phyloP scores from a whole-genome alignment of 1,140 invertebrate genomes.

The Hycleus cichorii region DNA sequence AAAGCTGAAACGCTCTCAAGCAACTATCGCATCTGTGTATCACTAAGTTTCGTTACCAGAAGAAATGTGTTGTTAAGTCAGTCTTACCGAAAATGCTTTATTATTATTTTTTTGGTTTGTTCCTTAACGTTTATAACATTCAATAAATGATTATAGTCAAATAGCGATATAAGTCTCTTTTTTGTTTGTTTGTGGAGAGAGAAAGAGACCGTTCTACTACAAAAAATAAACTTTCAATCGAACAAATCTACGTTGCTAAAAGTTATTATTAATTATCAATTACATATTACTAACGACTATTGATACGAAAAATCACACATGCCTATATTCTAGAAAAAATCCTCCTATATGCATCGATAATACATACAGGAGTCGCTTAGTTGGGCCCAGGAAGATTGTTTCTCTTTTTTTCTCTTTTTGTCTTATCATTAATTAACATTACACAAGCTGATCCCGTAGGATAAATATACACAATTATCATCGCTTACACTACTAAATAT shows the following conservation, averaged over 20 bases:
- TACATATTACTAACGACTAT: slow-evolving; percentile 38
- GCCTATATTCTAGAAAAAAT: slow-evolving; percentile 31
- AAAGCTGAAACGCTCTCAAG: too few relatives aligned
- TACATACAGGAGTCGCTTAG: slow-evolving; percentile 36
- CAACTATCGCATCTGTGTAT: slow-evolving; percentile 31
- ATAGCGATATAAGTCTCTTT: neutral
- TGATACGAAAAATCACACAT: slow-evolving; percentile 42
- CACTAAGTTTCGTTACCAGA: slow-evolving; percentile 39
- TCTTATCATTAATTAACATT: slow-evolving; percentile 30
- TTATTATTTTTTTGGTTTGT: neutral
- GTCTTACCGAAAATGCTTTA: slow-evolving; percentile 40
- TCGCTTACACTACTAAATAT: slow-evolving; percentile 32
- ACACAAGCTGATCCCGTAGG: slow-evolving; percentile 36
- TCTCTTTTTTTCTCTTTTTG: neutral
- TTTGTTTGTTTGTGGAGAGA: neutral
- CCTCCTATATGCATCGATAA: too few relatives aligned
- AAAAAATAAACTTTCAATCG: neutral
- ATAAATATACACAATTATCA: slow-evolving; percentile 25
- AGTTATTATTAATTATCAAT: slow-evolving; percentile 18
- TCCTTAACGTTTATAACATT: too few relatives aligned
- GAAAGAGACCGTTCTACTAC: neutral
- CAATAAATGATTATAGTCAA: too few relatives aligned
- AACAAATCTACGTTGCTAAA: neutral
- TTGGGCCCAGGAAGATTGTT: slow-evolving; percentile 45
- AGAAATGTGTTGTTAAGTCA: slow-evolving; percentile 42